Percentiles rank a stretch among this genome's conserved stretches.
Conservation (phyloP, 2,888 invertebrate species). For the Cryptophagus acutangulus region DNA sequence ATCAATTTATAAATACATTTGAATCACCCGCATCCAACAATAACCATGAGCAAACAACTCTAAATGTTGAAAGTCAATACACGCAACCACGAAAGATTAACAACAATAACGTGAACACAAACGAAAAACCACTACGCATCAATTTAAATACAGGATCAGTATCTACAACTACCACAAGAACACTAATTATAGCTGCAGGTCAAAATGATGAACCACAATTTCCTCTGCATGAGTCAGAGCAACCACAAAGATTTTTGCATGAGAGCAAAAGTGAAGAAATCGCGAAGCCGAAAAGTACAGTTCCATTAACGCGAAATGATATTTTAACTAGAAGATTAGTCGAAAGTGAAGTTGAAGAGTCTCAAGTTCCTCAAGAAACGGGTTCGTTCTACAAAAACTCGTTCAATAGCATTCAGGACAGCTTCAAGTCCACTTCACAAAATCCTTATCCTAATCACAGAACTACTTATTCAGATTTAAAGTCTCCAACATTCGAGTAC, state of each 20-base stretch:
- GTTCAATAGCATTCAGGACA: conserved; percentile 32
- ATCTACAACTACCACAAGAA: no score
- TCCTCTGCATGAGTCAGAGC: conserved; percentile 20
- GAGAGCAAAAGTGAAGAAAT: neutral
- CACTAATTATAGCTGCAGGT: no score
- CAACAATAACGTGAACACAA: no score
- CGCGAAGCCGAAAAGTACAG: conserved; percentile 7
- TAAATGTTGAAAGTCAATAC: no score
- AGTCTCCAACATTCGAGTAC: conserved; percentile 26
- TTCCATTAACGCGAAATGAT: conserved; percentile 13
- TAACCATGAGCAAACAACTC: no score
- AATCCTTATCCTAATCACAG: conserved; percentile 43
- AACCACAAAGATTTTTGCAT: neutral
- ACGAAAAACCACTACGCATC: no score
- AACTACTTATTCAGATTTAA: conserved; percentile 42
- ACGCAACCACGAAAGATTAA: no score
- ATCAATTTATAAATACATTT: no score
- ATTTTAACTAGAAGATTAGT: conserved; percentile 15
- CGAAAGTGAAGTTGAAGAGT: conserved; percentile 44
- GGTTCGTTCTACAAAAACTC: conserved; percentile 64
- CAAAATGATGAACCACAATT: conserved; percentile 10
- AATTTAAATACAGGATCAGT: no score
- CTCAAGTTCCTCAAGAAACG: conserved; percentile 70
- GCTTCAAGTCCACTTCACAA: conserved; percentile 22
- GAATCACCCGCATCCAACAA: no score